These are phyloP conservation scores for Dipus sagitta DNA, from an alignment of 2,797 vertebrate genomes.

Conservation along the genomic window DNA sequence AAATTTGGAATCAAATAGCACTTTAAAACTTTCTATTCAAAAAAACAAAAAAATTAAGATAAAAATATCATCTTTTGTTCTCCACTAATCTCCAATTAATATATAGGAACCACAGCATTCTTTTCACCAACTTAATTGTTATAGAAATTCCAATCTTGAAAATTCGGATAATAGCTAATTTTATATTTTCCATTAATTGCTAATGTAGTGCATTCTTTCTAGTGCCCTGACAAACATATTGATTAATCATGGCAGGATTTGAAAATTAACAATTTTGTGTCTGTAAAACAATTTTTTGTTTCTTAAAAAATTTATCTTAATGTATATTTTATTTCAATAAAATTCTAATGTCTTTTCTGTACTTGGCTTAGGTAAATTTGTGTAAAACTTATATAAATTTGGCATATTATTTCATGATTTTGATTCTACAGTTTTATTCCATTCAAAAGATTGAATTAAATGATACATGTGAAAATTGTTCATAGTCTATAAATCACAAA, in stretches of 20 bases:
- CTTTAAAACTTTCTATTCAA: background rate
- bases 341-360: background rate
- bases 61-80: background rate
- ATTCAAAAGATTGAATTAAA: background rate
- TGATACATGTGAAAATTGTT: background rate
- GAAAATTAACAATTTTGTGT: background rate
- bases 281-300: background rate
- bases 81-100: background rate
- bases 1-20: background rate
- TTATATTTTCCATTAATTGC: constrained; percentile 24
- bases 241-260: background rate
- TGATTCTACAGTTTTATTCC: background rate
- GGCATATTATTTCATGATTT: background rate
- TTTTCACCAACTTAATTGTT: background rate
- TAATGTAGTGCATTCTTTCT: background rate
- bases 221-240: background rate
- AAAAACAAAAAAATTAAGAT: background rate
- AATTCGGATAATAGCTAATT: background rate
- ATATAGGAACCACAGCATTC: background rate
- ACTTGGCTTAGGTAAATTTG: background rate
- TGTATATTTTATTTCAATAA: background rate
- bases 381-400: background rate
- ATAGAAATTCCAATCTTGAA: background rate
- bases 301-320: background rate
- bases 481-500: background rate